Evolutionary conservation across 35 echinoderm and acorn worm genomes (phyloP), one percentile per base, ranked within the genome.

Genomic region (Heliocidaris tuberculata): DNA sequence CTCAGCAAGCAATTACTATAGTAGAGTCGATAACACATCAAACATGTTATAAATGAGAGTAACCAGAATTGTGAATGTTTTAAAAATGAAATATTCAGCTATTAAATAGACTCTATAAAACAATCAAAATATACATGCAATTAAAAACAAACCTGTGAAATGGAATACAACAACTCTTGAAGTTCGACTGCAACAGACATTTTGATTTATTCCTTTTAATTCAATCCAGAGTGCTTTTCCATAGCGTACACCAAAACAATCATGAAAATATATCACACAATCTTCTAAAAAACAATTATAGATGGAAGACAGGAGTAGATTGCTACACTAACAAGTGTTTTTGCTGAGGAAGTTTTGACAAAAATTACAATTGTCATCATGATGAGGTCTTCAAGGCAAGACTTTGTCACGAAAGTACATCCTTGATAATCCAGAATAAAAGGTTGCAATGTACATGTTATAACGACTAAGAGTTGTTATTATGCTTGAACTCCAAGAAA

Each of bases 171-270:
- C 50, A 93, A n/a, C 50, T 93, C 91, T 48, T 93, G 91, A 31
- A 93, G 91, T 93, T 93, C 91, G 27, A 93, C 91, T 93, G 91
- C 91, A 6, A 93, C 91, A 59, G 91, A 93, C 91, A 93, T 93
- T 89, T 32, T 89, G 31, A 48, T 12, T 42, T 89, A 78, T 78
- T 27, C 19, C 65, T 78, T 70, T n/a, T 24, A 78, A 29, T 7
- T 78, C 27, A 78, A 7, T 21, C 65, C 19, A 78, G 4, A 7
- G 65, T 78, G 65, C 21, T 27, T 78, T 78, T 4, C 21, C 19
- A 27, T 19, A 78, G 21, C 27, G n/a, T 5, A 78, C 65, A 78
- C 21, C 15, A 29, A 8, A n/a, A n/a, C 35, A 78, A 78, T 78
- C 27, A 27, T 78, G 2, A 8, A 78, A 78, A 24, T 27, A 78